These are phyloP conservation scores for Sander lucioperca DNA, from an alignment of 2,113 vertebrate genomes.

Conservation along the genomic window DNA sequence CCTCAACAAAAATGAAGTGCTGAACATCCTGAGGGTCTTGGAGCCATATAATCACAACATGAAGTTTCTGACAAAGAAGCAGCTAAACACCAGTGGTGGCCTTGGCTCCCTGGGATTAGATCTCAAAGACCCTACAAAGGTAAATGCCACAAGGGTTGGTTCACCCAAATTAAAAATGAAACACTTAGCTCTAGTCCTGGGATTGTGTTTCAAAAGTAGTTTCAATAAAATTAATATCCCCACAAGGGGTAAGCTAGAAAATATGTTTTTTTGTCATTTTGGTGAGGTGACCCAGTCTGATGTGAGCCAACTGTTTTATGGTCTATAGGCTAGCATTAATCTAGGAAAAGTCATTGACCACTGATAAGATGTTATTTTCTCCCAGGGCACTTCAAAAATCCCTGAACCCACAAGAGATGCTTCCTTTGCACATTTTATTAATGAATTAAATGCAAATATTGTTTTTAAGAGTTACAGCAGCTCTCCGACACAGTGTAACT, in stretches of 20 bases:
- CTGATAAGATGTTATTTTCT: background rate
- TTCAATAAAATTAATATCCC: background rate
- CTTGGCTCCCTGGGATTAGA: conserved; percentile 41
- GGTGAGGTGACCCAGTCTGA: background rate
- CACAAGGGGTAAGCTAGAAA: background rate
- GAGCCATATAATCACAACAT: conserved; percentile 81
- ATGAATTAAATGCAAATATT: background rate
- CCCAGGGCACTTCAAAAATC: background rate
- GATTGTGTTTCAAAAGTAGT: background rate
- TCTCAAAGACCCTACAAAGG: conserved; percentile 50
- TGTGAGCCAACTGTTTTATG: background rate
- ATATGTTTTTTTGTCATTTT: background rate
- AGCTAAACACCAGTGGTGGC: conserved; percentile 33
- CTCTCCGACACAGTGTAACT: background rate
- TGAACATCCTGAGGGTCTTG: conserved; percentile 73
- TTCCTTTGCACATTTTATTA: background rate
- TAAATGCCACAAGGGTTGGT: conserved; percentile 31
- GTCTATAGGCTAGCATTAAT: background rate
- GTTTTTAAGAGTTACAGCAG: background rate
- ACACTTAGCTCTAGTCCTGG: background rate
- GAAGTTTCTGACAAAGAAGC: conserved; percentile 78
- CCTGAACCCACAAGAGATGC: background rate
- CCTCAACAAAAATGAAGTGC: conserved; percentile 73
- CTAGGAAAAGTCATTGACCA: background rate
- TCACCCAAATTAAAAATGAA: background rate